Evolutionary conservation across 2,113 vertebrate species (phyloP), one percentile per base, ranked within the genome.

Genomic region (Xerus inauris): DNA sequence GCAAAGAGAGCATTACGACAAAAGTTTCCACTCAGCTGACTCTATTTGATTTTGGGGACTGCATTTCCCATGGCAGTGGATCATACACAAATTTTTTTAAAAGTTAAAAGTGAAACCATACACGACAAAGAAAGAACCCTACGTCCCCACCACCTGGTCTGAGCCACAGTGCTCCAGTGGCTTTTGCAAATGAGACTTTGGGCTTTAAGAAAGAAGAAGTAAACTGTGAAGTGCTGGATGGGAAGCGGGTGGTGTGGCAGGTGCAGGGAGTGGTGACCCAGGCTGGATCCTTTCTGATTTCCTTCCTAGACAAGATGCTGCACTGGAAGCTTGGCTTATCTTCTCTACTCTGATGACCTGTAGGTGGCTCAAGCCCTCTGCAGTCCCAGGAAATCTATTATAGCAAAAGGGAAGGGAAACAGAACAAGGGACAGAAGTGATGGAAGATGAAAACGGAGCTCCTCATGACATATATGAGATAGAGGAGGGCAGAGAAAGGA

Each of bases 161-260:
- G 64, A 26, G 30, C 26, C 0, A 4, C 26, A 14, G 3, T 16
- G 16, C 47, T 24, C 2, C 6, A 12, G 6, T 3, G 32, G 22
- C 42, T 24, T 6, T 7, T 7, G 2, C 0, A 13, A 22, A 49
- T 6, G 1, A 5, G 12, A 20, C 6, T 42, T 3, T 42, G 17
- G 71, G n/a, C 20, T 64, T 65, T 13, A 47, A 71, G 24, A 47
- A 35, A 75, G 35, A 2, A 59, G 3, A 45, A 87, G 38, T 32
- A 19, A 26, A 32, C 65, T 12, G 5, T 2, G 35, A 81, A 72
- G 24, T 7, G 6, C 17, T 2, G 4, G n/a, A 51, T 14, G 20
- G 62, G 20, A 35, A 69, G 26, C 62, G 2, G 3, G 35, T 22
- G 45, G 30, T 22, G 6, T 14, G 28, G 40, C 47, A 28, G 65